Conservation (phyloP, 2,888 invertebrate genomes). For the Orthosia gracilis region DNA sequence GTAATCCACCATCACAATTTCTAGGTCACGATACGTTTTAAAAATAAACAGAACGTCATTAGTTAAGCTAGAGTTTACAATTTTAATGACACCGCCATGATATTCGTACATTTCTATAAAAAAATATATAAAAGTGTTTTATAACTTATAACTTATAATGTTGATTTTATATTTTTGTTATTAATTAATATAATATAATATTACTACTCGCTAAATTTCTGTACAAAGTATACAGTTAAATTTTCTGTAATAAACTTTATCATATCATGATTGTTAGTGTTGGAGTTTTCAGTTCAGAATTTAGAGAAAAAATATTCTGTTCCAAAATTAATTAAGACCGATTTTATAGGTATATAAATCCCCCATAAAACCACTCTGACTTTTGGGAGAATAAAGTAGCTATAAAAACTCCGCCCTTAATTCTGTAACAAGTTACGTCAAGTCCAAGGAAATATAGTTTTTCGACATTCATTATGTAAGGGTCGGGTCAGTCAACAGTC, state of each 20-base stretch:
- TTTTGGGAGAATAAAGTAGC: conserved; percentile 27
- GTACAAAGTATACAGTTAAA: no score
- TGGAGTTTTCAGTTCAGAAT: background rate
- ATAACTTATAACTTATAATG: no score
- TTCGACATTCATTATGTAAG: conserved; percentile 52
- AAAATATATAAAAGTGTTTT: no score
- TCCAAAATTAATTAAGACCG: background rate
- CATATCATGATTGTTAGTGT: no score
- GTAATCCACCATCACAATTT: background rate
- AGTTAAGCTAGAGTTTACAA: conserved; percentile 2
- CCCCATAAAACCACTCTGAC: conserved; percentile 22
- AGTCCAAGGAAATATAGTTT: conserved; percentile 56
- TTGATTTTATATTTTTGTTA: background rate
- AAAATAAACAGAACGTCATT: conserved; percentile 14
- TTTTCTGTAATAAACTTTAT: background rate
- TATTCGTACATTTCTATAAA: background rate
- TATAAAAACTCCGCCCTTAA: conserved; percentile 18
- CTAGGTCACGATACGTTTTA: background rate
- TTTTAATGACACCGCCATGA: conserved; percentile 34
- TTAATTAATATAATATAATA: no score
- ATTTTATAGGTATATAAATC: conserved; percentile 1
- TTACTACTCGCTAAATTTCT: background rate
- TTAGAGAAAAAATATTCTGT: fast-evolving
- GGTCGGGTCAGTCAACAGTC: conserved; percentile 41
- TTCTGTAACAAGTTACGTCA: conserved; percentile 23